Conservation (phyloP, 2,888 invertebrate genomes). For the Platycheirus albimanus region DNA sequence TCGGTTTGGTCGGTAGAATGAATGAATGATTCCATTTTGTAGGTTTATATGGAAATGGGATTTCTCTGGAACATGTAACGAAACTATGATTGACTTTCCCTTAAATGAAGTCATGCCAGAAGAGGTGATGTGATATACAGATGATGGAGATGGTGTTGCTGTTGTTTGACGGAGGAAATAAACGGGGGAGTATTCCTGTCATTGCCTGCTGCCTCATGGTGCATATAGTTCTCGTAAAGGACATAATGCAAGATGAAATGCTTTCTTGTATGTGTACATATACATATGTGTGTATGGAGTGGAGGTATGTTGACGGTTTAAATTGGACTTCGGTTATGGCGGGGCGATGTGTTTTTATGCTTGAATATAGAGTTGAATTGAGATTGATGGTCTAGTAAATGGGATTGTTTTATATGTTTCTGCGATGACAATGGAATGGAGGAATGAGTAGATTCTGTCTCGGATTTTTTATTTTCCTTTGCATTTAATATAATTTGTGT, state of each 20-base stretch:
- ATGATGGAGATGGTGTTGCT: constrained; percentile 11
- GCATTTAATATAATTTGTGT: no score
- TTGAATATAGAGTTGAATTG: constrained; percentile 35
- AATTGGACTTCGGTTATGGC: constrained; percentile 5
- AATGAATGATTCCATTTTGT: constrained; percentile 50
- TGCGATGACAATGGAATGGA: no score
- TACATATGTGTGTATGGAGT: no score
- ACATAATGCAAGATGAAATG: constrained; percentile 14
- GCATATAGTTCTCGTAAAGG: no score
- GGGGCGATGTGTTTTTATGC: constrained; percentile 15
- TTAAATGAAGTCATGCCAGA: constrained; percentile 52
- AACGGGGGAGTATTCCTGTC: constrained; percentile 3
- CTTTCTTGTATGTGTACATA: background rate
- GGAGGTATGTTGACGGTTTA: constrained; percentile 5
- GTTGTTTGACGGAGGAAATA: background rate
- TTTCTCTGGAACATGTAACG: constrained; percentile 36
- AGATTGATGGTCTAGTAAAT: constrained; percentile 65
- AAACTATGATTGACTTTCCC: constrained; percentile 66
- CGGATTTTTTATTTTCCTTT: no score
- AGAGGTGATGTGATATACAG: background rate
- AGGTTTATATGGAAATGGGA: constrained; percentile 15
- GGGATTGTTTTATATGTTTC: constrained; percentile 40
- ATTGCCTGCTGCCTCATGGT: background rate
- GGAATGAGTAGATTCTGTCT: no score
- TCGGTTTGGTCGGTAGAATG: no score